These are phyloP conservation scores for Rutpela maculata DNA, from an alignment of 2,888 invertebrate genomes.

Conservation along the genomic window DNA sequence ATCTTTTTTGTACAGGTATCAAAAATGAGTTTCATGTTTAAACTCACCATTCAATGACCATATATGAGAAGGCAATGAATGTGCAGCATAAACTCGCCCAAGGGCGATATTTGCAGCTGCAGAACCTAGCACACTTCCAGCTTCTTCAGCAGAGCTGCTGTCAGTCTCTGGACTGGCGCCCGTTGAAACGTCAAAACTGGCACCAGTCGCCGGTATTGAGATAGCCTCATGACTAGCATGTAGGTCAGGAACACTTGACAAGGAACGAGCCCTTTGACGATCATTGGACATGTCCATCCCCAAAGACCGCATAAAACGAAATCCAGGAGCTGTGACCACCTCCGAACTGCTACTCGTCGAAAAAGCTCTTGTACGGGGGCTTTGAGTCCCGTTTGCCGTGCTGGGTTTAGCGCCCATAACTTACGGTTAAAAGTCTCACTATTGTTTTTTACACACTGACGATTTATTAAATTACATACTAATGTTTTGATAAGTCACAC, in stretches of 20 bases:
- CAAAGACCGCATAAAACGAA: conserved; percentile 67
- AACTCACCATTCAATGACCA: conserved; percentile 92
- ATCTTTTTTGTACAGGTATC: not conserved
- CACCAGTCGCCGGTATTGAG: conserved; percentile 77
- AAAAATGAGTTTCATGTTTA: not conserved
- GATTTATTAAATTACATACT: conserved; percentile 57
- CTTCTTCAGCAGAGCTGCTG: conserved; percentile 82
- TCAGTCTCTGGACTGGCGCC: conserved; percentile 82
- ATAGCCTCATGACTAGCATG: conserved; percentile 69
- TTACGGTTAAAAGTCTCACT: conserved; percentile 45
- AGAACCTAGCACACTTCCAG: conserved; percentile 71
- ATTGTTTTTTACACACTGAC: conserved; percentile 40
- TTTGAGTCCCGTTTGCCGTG: conserved; percentile 85
- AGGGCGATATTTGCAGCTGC: conserved; percentile 77
- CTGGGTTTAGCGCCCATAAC: conserved; percentile 91
- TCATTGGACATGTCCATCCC: conserved; percentile 85
- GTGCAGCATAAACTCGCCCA: conserved; percentile 89
- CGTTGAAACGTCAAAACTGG: conserved; percentile 80
- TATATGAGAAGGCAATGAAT: conserved; percentile 93
- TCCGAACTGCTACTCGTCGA: conserved; percentile 78
- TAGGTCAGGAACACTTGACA: conserved; percentile 89
- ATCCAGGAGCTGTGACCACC: conserved; percentile 65
- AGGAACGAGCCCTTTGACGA: conserved; percentile 85
- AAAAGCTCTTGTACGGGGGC: conserved; percentile 85
- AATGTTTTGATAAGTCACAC: conserved; percentile 52